phyloP scores from a whole-genome alignment of 1,140 invertebrate species.

The Panagrolaimus sp. region DNA sequence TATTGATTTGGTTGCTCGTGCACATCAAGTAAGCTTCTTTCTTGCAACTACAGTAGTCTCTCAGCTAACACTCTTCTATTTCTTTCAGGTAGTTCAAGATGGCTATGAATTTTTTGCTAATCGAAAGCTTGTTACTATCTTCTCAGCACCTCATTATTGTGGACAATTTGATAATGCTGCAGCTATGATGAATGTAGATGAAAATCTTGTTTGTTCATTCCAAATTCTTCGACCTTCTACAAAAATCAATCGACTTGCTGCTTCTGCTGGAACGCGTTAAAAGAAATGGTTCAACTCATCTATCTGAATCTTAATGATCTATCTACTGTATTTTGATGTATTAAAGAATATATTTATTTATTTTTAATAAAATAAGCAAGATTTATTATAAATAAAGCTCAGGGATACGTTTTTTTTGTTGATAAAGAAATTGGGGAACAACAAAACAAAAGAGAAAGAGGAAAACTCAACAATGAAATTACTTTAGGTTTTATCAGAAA shows the following conservation, averaged over 20 bases:
- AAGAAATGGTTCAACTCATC: no score
- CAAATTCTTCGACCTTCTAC: conserved; percentile 56
- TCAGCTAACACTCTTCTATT: background rate
- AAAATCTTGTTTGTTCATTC: conserved; percentile 96
- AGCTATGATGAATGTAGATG: conserved; percentile 97
- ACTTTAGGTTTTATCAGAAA: no score
- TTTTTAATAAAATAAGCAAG: no score
- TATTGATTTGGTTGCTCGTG: conserved; percentile 42
- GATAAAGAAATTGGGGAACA: no score
- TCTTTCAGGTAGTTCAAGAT: conserved; percentile 65
- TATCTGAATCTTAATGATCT: no score
- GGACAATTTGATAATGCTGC: conserved; percentile 96
- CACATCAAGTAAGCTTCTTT: conserved; percentile 46
- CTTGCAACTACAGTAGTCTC: no score
- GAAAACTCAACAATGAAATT: no score
- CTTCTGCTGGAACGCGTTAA: background rate
- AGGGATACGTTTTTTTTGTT: no score
- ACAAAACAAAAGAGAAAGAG: no score
- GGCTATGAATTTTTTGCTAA: conserved; percentile 97
- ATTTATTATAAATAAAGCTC: no score
- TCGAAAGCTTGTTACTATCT: conserved; percentile 71
- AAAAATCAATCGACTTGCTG: background rate
- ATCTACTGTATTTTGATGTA: no score
- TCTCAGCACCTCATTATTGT: conserved; percentile 80
- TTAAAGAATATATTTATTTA: no score